Evolutionary conservation across 2,888 invertebrate genomes (phyloP).

Genomic region (Tetropium fuscum): DNA sequence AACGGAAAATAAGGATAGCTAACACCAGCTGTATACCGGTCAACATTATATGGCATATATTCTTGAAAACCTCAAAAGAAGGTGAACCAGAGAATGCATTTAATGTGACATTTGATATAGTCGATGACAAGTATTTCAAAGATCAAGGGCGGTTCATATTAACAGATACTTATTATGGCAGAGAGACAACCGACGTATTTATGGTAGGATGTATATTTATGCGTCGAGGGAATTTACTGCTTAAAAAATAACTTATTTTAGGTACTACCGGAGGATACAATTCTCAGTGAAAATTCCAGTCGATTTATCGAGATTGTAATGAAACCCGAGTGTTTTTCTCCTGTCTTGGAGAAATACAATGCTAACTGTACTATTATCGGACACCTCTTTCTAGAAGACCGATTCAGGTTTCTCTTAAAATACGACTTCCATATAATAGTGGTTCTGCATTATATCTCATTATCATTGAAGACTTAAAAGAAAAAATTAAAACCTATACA

Average conservation of each 20-base stretch:
- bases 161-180: constrained; percentile 39
- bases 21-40: constrained; percentile 49
- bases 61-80: constrained; percentile 24
- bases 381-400: constrained; percentile 39
- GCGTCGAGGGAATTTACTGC: not conserved
- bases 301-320: constrained; percentile 35
- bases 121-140: constrained; percentile 12
- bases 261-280: constrained; percentile 32
- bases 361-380: constrained; percentile 43
- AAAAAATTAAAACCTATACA: no score
- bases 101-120: constrained; percentile 35
- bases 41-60: constrained; percentile 48
- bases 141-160: constrained; percentile 29
- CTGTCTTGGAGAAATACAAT: constrained; percentile 16
- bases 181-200: constrained; percentile 31
- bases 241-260: no score
- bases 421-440: no score
- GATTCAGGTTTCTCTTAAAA: constrained; percentile 38
- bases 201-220: constrained; percentile 32
- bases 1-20: constrained; percentile 41
- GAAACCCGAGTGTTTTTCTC: constrained; percentile 32
- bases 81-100: constrained; percentile 24
- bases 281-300: constrained; percentile 31
- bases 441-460: no score
- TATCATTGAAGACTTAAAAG: no score